These are phyloP conservation scores for Nemoura dubitans DNA, from an alignment of 2,888 invertebrate species.

Conservation along the genomic window DNA sequence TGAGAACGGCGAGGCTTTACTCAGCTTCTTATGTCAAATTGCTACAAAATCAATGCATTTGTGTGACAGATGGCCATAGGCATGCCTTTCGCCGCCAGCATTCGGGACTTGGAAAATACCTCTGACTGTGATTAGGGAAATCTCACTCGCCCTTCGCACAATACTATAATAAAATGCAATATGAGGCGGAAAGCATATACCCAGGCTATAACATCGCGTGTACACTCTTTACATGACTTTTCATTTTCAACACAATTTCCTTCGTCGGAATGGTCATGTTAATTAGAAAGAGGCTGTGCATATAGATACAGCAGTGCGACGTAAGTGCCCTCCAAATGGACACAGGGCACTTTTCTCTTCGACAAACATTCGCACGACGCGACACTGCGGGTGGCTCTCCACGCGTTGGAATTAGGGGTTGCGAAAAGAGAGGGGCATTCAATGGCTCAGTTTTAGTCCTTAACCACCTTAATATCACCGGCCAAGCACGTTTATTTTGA, in stretches of 20 bases:
- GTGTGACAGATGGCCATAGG: neutral
- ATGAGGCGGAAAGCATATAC: neutral
- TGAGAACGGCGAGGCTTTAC: neutral
- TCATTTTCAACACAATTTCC: constrained; percentile 39
- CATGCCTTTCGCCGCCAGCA: neutral
- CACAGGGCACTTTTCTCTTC: constrained; percentile 34
- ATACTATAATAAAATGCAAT: neutral
- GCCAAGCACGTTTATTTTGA: constrained; percentile 47
- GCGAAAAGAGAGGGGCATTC: constrained; percentile 33
- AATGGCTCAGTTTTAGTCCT: constrained; percentile 40
- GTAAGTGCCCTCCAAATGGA: constrained; percentile 33
- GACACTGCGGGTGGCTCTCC: neutral
- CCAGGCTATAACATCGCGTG: constrained; percentile 15
- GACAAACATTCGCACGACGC: constrained; percentile 27
- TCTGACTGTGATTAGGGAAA: neutral
- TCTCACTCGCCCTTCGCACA: neutral
- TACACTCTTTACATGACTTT: constrained; percentile 35
- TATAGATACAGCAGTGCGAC: constrained; percentile 13
- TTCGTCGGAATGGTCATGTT: constrained; percentile 2
- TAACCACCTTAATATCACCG: constrained; percentile 39
- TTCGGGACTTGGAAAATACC: neutral
- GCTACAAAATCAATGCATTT: constrained; percentile 1
- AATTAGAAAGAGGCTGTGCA: constrained; percentile 29
- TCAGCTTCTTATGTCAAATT: neutral
- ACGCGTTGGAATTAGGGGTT: constrained; percentile 33